phyloP scores from a whole-genome alignment of 2,888 invertebrate genomes.

The Nineta flava region DNA sequence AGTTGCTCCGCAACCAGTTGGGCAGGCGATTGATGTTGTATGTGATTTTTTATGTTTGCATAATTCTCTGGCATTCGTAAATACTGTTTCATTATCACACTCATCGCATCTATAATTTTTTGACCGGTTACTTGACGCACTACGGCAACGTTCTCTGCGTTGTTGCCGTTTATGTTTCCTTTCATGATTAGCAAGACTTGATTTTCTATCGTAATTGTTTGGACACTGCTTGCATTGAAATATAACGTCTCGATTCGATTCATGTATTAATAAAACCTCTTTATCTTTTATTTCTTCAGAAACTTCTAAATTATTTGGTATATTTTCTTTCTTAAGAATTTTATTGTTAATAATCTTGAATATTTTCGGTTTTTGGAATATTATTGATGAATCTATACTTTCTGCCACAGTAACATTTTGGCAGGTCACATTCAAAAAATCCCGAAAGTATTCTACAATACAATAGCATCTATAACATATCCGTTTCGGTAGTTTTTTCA shows the following conservation, averaged over 20 bases:
- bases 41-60: not conserved
- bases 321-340: not conserved
- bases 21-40: not conserved
- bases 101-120: not conserved
- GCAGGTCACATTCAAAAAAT: not conserved
- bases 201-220: not conserved
- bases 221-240: not conserved
- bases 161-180: not conserved
- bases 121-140: not conserved
- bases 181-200: not conserved
- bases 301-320: too few relatives aligned
- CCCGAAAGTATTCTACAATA: too few relatives aligned
- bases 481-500: too few relatives aligned
- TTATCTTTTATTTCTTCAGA: not conserved
- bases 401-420: not conserved
- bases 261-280: not conserved
- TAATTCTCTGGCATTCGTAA: not conserved
- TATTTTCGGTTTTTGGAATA: not conserved
- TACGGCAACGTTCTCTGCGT: not conserved
- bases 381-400: not conserved
- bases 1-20: not conserved
- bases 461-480: too few relatives aligned
- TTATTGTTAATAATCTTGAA: not conserved
- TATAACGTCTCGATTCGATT: not conserved
- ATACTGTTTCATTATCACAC: not conserved